Percentiles rank a stretch among this genome's conserved stretches.
phyloP scores from a whole-genome alignment of 1,140 invertebrate genomes.

The Halyomorpha halys region DNA sequence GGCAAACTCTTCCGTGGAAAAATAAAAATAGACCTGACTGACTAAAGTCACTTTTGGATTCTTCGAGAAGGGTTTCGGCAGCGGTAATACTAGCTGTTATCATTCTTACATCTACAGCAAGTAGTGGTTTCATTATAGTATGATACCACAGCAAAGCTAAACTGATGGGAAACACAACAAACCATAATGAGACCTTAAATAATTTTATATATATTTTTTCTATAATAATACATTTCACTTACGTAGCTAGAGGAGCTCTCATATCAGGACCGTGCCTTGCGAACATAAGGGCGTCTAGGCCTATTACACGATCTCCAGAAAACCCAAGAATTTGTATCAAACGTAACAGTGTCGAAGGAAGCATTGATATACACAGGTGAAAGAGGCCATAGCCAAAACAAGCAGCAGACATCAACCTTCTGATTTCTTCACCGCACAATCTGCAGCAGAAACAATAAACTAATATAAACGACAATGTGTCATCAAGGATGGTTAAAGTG shows the following conservation, averaged over 20 bases:
- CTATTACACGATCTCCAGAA: constrained; percentile 51
- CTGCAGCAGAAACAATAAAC: not conserved
- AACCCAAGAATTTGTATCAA: constrained; percentile 62
- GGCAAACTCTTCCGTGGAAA: constrained; percentile 52
- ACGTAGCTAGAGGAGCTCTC: constrained; percentile 60
- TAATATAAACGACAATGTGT: too few relatives aligned
- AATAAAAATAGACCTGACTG: constrained; percentile 59
- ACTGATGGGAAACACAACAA: constrained; percentile 36
- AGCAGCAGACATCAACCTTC: constrained; percentile 53
- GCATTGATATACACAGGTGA: constrained; percentile 56
- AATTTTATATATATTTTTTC: constrained; percentile 7
- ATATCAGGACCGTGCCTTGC: constrained; percentile 54
- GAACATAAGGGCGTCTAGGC: constrained; percentile 52
- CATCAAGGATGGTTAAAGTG: too few relatives aligned
- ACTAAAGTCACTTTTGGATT: constrained; percentile 47
- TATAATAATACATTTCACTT: constrained; percentile 32
- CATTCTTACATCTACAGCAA: constrained; percentile 53
- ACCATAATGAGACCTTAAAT: not conserved
- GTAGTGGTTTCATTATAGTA: constrained; percentile 60
- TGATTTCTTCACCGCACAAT: constrained; percentile 36
- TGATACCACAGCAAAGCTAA: constrained; percentile 63
- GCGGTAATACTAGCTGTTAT: constrained; percentile 47
- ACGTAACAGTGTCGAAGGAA: constrained; percentile 55
- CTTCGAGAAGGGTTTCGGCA: constrained; percentile 47
- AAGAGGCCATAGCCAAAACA: constrained; percentile 65